Conservation (phyloP, 2,888 invertebrate species). For the Hirtodrosophila histrioides region DNA sequence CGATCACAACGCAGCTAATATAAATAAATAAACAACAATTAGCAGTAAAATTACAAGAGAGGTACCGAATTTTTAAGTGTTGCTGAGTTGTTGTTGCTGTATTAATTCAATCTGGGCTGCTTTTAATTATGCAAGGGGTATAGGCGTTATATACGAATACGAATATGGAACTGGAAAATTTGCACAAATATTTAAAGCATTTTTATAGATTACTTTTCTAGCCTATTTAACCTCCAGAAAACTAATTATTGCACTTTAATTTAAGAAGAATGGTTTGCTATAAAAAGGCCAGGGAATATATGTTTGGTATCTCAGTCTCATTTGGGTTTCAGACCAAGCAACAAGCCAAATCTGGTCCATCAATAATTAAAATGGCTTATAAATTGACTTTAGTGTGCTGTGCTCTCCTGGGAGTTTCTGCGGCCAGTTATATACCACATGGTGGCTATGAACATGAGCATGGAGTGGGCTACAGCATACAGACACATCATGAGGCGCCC, state of each 20-base stretch:
- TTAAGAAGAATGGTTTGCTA: conserved; percentile 44
- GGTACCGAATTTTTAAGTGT: conserved; percentile 43
- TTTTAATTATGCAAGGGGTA: conserved; percentile 64
- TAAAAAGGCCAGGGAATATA: conserved; percentile 40
- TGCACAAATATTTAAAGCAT: conserved; percentile 64
- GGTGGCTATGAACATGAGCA: conserved; percentile 47
- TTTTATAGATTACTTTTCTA: conserved; percentile 57
- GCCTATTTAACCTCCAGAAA: conserved; percentile 70
- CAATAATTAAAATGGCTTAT: conserved; percentile 37
- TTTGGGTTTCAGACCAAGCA: conserved; percentile 43
- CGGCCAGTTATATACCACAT: conserved; percentile 63
- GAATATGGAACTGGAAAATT: conserved; percentile 69
- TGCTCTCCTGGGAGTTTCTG: conserved; percentile 54
- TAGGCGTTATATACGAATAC: conserved; percentile 38
- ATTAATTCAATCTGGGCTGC: conserved; percentile 34
- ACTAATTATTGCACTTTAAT: conserved; percentile 44
- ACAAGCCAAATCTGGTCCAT: conserved; percentile 23
- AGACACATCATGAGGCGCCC: conserved; percentile 64
- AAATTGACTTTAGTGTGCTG: conserved; percentile 47
- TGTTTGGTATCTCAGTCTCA: conserved; percentile 55
- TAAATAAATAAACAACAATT: no score
- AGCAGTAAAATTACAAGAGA: conserved; percentile 8
- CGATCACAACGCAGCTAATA: no score
- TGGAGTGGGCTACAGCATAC: conserved; percentile 67
- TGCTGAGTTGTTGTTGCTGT: conserved; percentile 38